Conservation (phyloP, 2,797 vertebrate genomes). For the Sorex maritimensis region DNA sequence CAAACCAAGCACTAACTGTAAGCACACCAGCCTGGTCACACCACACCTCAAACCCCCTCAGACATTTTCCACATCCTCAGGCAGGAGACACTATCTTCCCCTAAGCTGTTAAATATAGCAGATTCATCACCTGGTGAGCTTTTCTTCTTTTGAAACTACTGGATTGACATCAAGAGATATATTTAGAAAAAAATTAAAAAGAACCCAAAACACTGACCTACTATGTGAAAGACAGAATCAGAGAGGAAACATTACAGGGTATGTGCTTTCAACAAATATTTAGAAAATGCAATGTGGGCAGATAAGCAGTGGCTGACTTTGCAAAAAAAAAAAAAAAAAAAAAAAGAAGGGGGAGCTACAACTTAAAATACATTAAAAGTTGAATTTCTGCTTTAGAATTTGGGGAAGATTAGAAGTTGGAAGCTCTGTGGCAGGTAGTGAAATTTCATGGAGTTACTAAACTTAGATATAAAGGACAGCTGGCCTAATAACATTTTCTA, state of each 20-base stretch:
- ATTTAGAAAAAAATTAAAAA: neutral
- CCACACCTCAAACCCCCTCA: constrained; percentile 15
- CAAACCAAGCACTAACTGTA: neutral
- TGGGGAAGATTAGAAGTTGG: neutral
- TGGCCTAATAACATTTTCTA: neutral
- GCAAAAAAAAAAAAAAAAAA: neutral
- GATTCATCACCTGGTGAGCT: neutral
- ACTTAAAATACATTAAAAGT: constrained; percentile 26
- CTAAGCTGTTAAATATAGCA: neutral
- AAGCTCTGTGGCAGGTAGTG: constrained; percentile 1
- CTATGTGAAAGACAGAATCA: constrained; percentile 8
- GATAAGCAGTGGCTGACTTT: constrained; percentile 4
- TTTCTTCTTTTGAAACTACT: constrained; percentile 39
- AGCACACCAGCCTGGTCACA: neutral
- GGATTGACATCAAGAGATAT: constrained; percentile 15
- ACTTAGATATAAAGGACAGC: neutral
- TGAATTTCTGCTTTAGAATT: neutral
- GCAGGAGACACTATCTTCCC: neutral
- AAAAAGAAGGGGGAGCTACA: neutral
- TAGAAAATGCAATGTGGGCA: constrained; percentile 5
- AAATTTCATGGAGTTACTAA: neutral
- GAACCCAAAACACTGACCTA: neutral
- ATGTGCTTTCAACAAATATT: constrained; percentile 35
- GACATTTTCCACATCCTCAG: neutral
- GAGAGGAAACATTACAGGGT: neutral